Conservation (phyloP, 2,888 invertebrate species). For the Allygus modestus region DNA sequence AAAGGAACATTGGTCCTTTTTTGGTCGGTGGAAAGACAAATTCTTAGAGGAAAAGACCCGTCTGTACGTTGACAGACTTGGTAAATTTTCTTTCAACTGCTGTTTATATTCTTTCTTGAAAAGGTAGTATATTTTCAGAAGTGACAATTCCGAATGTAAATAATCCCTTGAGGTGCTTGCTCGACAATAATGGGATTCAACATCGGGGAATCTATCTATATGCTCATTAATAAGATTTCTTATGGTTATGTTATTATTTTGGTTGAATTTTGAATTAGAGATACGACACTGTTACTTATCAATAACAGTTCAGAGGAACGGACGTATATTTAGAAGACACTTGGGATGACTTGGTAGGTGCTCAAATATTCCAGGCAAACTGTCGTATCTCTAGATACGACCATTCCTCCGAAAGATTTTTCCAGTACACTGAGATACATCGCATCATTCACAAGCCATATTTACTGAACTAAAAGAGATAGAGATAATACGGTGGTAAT, state of each 20-base stretch:
- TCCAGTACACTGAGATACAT: too few species aligned
- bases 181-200: slow-evolving; percentile 16
- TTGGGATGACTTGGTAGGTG: not conserved
- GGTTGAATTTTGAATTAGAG: not conserved
- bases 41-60: not conserved
- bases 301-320: too few species aligned
- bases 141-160: not conserved
- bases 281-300: too few species aligned
- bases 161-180: not conserved
- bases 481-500: not conserved
- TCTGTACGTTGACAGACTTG: not conserved
- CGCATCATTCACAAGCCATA: too few species aligned
- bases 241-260: not conserved
- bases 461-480: not conserved
- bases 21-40: slow-evolving; percentile 5
- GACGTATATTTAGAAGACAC: not conserved
- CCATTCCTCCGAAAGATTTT: too few species aligned
- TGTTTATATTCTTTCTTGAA: not conserved
- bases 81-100: not conserved
- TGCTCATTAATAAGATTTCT: not conserved
- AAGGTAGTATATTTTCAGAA: not conserved
- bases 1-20: slow-evolving; percentile 19
- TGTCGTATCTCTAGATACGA: too few species aligned
- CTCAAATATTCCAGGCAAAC: not conserved
- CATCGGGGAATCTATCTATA: not conserved